Evolutionary conservation across 1,140 invertebrate species (phyloP).

Genomic region (Caenorhabditis brenneri): DNA sequence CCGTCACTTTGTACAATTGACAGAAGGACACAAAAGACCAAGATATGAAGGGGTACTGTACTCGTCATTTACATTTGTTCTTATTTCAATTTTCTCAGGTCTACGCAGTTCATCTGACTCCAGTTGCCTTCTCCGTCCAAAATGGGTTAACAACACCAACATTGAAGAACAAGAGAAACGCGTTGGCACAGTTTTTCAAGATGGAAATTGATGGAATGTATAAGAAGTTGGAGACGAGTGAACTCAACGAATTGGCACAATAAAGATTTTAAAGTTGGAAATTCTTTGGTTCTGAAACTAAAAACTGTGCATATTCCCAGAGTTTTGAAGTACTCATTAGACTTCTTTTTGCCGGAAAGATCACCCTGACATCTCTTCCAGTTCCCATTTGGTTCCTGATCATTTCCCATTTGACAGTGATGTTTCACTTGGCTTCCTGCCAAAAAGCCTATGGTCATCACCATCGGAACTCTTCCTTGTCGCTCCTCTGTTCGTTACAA

Average conservation of each 20-base stretch:
- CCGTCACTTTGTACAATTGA: not conserved
- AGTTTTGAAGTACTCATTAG: too few species aligned
- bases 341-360: too few species aligned
- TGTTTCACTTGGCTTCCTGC: conserved; percentile 6
- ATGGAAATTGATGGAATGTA: not conserved
- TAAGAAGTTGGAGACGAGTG: conserved; percentile 18
- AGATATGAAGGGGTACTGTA: conserved; percentile 29
- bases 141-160: conserved; percentile 20
- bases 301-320: too few species aligned
- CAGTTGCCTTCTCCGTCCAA: not conserved
- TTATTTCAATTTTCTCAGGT: not conserved
- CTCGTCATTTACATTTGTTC: not conserved
- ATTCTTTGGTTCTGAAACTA: too few species aligned
- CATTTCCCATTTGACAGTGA: not conserved
- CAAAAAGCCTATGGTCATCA: not conserved
- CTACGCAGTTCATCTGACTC: conserved; percentile 1
- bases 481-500: not conserved
- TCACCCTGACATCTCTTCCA: too few species aligned
- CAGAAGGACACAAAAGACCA: not conserved
- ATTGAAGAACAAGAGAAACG: conserved; percentile 18
- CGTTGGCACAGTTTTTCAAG: conserved; percentile 9
- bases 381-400: not conserved
- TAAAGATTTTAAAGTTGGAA: not conserved
- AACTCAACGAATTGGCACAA: not conserved
- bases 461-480: not conserved